phyloP scores from a whole-genome alignment of 2,113 vertebrate species.

The Rhegmatorhina hoffmannsi region DNA sequence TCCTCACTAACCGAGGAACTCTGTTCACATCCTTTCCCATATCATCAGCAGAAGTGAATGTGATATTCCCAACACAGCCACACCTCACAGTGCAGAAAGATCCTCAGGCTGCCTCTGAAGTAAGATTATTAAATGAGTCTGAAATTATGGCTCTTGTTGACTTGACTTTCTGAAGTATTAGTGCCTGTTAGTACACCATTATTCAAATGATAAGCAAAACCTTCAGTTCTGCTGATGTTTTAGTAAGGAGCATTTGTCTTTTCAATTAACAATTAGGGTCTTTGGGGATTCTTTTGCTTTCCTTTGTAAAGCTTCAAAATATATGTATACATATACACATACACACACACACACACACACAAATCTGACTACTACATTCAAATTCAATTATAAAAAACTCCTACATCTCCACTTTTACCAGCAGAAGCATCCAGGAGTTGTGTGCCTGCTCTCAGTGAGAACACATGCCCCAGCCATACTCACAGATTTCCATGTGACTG shows the following conservation, averaged over 20 bases:
- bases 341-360: no score
- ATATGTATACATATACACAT: not conserved
- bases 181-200: not conserved
- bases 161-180: not conserved
- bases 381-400: not conserved
- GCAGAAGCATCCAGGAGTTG: not conserved
- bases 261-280: not conserved
- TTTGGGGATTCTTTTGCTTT: not conserved
- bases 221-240: not conserved
- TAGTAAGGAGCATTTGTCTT: not conserved
- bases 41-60: not conserved
- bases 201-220: not conserved
- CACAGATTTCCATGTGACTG: not conserved
- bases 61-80: not conserved
- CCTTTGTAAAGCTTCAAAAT: not conserved
- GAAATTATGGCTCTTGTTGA: not conserved
- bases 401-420: not conserved
- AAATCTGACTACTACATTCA: not conserved
- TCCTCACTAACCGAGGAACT: not conserved
- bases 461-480: no score
- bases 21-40: not conserved
- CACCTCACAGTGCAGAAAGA: not conserved
- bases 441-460: not conserved
- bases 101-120: not conserved
- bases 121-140: not conserved